phyloP scores from a whole-genome alignment of 2,888 invertebrate genomes.

The Mayetiola destructor region DNA sequence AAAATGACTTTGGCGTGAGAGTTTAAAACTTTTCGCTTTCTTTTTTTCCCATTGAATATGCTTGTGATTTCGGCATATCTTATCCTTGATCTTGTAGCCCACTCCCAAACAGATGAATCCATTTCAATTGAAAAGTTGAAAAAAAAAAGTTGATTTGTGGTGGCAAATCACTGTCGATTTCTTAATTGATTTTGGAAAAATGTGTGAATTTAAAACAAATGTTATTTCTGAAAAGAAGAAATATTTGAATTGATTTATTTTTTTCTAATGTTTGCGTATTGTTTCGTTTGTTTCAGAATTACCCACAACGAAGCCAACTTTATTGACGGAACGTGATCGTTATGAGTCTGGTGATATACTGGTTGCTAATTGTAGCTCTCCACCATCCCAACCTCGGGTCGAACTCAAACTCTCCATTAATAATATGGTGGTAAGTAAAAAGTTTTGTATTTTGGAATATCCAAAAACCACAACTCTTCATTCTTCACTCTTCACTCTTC shows the following conservation, averaged over 20 bases:
- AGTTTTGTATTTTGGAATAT: too few relatives aligned
- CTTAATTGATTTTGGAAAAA: not conserved
- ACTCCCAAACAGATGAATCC: too few relatives aligned
- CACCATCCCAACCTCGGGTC: slow-evolving; percentile 59
- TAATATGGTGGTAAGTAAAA: slow-evolving; percentile 55
- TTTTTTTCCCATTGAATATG: too few relatives aligned
- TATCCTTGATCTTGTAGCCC: too few relatives aligned
- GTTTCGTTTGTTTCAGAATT: slow-evolving; percentile 42
- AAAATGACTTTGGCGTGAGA: too few relatives aligned
- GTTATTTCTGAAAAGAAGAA: not conserved
- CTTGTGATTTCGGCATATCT: too few relatives aligned
- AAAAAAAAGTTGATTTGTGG: not conserved
- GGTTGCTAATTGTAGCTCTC: slow-evolving; percentile 64
- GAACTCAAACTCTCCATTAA: slow-evolving; percentile 63
- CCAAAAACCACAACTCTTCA: too few relatives aligned
- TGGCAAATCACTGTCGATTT: not conserved
- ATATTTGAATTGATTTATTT: not conserved
- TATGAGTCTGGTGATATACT: slow-evolving; percentile 62
- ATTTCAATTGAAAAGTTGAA: not conserved
- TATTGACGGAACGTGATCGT: slow-evolving; percentile 56
- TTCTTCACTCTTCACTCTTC: too few relatives aligned
- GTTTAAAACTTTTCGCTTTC: too few relatives aligned
- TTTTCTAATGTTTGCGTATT: not conserved
- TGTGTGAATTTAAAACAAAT: not conserved
- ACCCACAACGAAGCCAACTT: slow-evolving; percentile 50